A percentile compares a stretch with the other conserved stretches of the same genome.
Conservation (phyloP, 1,140 invertebrate species). For the Wasmannia auropunctata region DNA sequence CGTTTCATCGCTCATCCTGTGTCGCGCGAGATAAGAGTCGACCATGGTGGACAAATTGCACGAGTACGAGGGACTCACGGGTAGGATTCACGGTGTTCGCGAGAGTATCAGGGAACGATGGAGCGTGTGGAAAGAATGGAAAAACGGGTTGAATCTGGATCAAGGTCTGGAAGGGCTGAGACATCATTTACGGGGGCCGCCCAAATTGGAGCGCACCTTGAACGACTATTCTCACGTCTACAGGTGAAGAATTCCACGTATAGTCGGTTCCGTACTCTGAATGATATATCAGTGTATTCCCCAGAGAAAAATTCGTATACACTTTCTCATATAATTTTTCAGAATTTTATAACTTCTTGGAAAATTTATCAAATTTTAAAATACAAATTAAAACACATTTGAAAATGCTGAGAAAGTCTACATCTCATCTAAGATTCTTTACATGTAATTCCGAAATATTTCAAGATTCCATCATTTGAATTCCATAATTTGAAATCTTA, state of each 20-base stretch:
- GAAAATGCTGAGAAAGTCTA: neutral
- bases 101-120: conserved; percentile 88
- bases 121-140: conserved; percentile 87
- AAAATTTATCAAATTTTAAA: neutral
- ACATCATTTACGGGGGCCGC: conserved; percentile 82
- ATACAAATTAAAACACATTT: neutral
- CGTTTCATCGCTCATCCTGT: neutral
- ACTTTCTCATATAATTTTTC: neutral
- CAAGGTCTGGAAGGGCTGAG: conserved; percentile 78
- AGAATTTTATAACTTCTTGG: neutral
- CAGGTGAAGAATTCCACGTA: conserved; percentile 85
- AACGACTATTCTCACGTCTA: conserved; percentile 91
- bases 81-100: conserved; percentile 89
- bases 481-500: no score
- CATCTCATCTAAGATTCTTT: no score
- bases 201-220: conserved; percentile 82
- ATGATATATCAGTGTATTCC: neutral
- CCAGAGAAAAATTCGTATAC: neutral
- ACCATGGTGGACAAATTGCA: conserved; percentile 90
- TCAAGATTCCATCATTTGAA: no score
- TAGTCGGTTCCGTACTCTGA: neutral
- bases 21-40: conserved; percentile 14
- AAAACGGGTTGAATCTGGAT: conserved; percentile 84
- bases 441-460: no score
- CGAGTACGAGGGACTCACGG: conserved; percentile 91